Conservation (phyloP, 2,113 vertebrate species). For the Andinoacara biseriatus region DNA sequence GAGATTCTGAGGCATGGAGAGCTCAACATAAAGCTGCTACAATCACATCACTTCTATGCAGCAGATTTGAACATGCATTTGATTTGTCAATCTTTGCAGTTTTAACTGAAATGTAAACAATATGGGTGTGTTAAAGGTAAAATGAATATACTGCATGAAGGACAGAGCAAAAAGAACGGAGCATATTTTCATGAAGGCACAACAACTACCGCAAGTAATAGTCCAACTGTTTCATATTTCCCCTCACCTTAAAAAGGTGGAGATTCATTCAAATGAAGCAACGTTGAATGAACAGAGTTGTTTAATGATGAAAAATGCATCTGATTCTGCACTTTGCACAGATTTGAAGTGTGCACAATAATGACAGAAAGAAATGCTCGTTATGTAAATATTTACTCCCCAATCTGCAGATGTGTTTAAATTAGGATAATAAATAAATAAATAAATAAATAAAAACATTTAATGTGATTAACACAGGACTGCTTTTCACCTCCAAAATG, state of each 20-base stretch:
- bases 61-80: slow-evolving; percentile 15
- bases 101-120: slow-evolving; percentile 16
- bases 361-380: background rate
- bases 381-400: background rate
- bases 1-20: background rate
- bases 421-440: background rate
- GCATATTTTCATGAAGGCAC: background rate
- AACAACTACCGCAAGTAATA: background rate
- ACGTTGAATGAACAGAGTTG: background rate
- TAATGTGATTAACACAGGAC: background rate
- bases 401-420: background rate
- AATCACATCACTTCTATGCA: background rate
- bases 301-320: background rate
- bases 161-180: background rate
- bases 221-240: background rate
- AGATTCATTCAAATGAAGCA: background rate
- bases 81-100: background rate
- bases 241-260: background rate
- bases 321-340: background rate
- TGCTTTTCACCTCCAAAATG: background rate
- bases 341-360: background rate
- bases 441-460: no score
- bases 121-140: background rate
- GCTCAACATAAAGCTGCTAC: background rate
- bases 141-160: slow-evolving; percentile 8